Evolutionary conservation across 2,888 invertebrate species (phyloP).

Genomic region (Bhutanitis thaidina): DNA sequence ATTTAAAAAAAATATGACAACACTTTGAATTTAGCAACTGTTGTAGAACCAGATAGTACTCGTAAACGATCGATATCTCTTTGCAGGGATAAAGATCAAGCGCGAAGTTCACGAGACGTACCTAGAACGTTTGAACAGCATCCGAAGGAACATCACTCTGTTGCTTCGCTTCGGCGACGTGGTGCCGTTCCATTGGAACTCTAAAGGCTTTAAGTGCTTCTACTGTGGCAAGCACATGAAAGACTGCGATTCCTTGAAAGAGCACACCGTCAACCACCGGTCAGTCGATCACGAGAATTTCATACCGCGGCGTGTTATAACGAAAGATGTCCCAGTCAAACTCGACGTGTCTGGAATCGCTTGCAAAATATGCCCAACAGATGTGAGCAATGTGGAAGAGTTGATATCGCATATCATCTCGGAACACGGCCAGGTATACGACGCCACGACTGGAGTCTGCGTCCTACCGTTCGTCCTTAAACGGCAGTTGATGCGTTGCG

Average conservation of each 20-base stretch:
- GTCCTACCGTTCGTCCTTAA: constrained; percentile 52
- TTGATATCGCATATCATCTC: constrained; percentile 43
- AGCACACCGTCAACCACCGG: constrained; percentile 45
- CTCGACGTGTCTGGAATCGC: constrained; percentile 45
- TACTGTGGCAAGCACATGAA: constrained; percentile 52
- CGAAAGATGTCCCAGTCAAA: constrained; percentile 60
- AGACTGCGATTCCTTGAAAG: constrained; percentile 44
- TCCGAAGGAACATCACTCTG: constrained; percentile 46
- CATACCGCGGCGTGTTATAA: constrained; percentile 44
- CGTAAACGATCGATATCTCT: constrained; percentile 36
- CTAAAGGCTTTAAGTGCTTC: constrained; percentile 56
- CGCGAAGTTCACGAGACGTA: constrained; percentile 33
- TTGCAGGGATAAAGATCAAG: constrained; percentile 48
- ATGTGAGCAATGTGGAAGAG: constrained; percentile 38
- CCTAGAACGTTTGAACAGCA: constrained; percentile 42
- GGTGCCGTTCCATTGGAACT: constrained; percentile 58
- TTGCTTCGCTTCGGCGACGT: constrained; percentile 52
- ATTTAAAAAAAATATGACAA: too few relatives aligned
- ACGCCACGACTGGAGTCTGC: constrained; percentile 38
- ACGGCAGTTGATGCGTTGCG: constrained; percentile 45
- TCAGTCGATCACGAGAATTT: constrained; percentile 39
- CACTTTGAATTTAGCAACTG: too few relatives aligned
- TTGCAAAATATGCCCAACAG: constrained; percentile 45
- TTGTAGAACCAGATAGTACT: not conserved
- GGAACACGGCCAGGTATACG: constrained; percentile 43